Percentiles rank a stretch among this genome's conserved stretches.
These are phyloP conservation scores for Eledone cirrhosa DNA, from an alignment of 2,888 invertebrate species.

Conservation along the genomic window DNA sequence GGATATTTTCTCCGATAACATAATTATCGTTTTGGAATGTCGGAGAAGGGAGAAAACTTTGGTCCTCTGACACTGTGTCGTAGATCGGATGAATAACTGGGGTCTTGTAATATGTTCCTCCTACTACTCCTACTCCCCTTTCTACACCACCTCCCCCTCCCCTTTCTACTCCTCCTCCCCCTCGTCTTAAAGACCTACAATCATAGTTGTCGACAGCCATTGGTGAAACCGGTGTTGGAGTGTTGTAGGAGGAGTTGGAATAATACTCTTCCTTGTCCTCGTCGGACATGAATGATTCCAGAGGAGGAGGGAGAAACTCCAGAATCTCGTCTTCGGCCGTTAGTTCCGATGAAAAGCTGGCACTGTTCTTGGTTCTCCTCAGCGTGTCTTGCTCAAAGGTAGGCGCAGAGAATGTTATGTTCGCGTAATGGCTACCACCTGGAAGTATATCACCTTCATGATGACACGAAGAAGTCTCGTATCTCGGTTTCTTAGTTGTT, in stretches of 20 bases:
- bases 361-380: conserved; percentile 44
- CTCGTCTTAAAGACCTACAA: not conserved
- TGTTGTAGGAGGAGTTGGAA: too few species aligned
- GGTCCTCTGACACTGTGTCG: conserved; percentile 1
- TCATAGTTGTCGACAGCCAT: conserved; percentile 3
- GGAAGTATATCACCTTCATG: conserved; percentile 35
- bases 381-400: conserved; percentile 33
- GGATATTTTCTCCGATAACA: too few species aligned
- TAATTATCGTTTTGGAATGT: not conserved
- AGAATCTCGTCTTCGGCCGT: conserved; percentile 37
- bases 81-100: conserved; percentile 13
- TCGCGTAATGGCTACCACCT: conserved; percentile 37
- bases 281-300: conserved; percentile 54
- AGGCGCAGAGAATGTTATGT: conserved; percentile 39
- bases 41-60: not conserved
- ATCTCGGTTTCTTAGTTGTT: conserved; percentile 37
- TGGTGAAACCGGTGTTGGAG: not conserved
- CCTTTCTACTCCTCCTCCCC: not conserved
- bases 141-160: not conserved
- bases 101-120: not conserved
- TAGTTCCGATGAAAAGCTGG: conserved; percentile 53
- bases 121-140: not conserved
- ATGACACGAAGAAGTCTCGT: conserved; percentile 32
- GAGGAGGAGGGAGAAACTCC: conserved; percentile 58
- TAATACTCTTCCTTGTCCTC: not conserved